phyloP scores from a whole-genome alignment of 2,113 vertebrate genomes.

The Phalacrocorax aristotelis region DNA sequence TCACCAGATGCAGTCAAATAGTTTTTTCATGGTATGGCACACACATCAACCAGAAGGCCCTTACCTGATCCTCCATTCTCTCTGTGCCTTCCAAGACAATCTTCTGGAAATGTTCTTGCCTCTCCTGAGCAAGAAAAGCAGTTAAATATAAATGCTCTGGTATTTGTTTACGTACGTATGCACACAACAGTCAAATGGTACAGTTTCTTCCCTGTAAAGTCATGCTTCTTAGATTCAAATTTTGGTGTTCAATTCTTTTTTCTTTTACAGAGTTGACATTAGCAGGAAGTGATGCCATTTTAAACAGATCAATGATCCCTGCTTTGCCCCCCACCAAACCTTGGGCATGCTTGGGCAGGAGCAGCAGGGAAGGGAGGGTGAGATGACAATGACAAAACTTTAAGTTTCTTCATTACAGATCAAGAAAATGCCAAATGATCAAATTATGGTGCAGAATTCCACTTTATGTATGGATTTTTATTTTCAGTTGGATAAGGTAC shows the following conservation, averaged over 20 bases:
- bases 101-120: slow-evolving; percentile 80
- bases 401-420: background rate
- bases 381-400: slow-evolving; percentile 1
- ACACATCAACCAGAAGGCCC: background rate
- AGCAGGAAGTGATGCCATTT: background rate
- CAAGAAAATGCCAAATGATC: background rate
- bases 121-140: slow-evolving; percentile 74
- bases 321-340: background rate
- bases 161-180: background rate
- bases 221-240: background rate
- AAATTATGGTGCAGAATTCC: background rate
- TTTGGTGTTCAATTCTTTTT: background rate
- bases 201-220: background rate
- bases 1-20: background rate
- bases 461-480: background rate
- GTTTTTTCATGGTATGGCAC: background rate
- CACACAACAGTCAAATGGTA: slow-evolving; percentile 12
- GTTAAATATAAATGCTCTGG: background rate
- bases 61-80: slow-evolving; percentile 82
- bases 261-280: background rate
- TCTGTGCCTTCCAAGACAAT: slow-evolving; percentile 77
- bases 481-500: background rate
- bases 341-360: background rate
- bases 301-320: background rate
- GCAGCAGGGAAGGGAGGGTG: background rate